Conservation (phyloP, 1,140 invertebrate species). For the Physella acuta region DNA sequence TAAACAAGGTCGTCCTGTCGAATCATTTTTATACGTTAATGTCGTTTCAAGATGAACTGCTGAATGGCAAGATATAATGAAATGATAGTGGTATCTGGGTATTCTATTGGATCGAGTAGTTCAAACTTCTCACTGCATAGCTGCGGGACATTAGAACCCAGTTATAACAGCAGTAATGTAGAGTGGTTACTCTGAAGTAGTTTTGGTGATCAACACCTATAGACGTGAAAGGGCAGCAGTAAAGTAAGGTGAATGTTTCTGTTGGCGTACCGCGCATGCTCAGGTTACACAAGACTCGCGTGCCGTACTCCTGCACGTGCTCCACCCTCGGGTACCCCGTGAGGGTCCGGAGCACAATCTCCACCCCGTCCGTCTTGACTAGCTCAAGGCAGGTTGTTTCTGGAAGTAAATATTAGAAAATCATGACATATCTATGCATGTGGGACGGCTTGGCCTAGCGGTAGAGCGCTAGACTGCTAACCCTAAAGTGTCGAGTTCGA, state of each 20-base stretch:
- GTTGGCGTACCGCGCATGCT: constrained; percentile 29
- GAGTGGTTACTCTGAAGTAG: background rate
- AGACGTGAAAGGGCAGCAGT: background rate
- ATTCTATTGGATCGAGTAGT: no score
- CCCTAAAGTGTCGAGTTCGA: no score
- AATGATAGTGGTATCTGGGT: no score
- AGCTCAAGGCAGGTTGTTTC: constrained; percentile 33
- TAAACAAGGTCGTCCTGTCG: no score
- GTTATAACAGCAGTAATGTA: background rate
- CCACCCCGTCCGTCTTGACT: constrained; percentile 18
- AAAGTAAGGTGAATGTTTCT: background rate
- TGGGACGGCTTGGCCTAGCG: no score
- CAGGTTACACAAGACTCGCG: constrained; percentile 35
- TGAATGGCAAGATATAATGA: no score
- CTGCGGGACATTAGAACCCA: background rate
- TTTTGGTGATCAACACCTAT: background rate
- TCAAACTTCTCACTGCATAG: background rate
- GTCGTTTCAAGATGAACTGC: no score
- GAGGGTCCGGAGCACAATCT: constrained; percentile 26
- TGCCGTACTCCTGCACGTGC: constrained; percentile 40
- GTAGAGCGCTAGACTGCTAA: no score
- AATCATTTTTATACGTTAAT: no score
- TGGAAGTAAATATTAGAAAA: no score
- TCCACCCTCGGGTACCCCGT: constrained; percentile 29
- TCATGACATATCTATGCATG: no score